Percentiles rank a stretch among this genome's conserved stretches.
phyloP scores from a whole-genome alignment of 2,888 invertebrate genomes.

The Homarus gammarus region DNA sequence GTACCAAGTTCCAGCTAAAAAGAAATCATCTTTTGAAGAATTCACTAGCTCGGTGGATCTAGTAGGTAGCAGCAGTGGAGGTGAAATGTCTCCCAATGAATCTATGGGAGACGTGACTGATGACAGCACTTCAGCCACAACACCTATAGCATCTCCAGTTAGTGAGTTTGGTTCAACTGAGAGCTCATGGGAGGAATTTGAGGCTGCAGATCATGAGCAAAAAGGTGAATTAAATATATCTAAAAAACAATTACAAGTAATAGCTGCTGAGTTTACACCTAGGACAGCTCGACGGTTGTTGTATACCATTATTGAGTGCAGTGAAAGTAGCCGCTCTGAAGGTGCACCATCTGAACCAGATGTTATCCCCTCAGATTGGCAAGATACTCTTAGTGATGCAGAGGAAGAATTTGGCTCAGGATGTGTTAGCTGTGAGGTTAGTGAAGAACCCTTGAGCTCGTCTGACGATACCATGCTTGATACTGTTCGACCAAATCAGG shows the following conservation, averaged over 20 bases:
- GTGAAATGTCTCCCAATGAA: conserved; percentile 15
- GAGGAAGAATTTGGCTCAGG: neutral
- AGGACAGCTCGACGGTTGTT: conserved; percentile 58
- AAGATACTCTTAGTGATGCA: conserved; percentile 65
- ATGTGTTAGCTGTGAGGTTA: conserved; percentile 21
- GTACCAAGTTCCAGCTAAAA: neutral
- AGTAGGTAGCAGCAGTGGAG: conserved; percentile 11
- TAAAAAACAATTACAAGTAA: conserved; percentile 33
- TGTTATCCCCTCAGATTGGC: conserved; percentile 72
- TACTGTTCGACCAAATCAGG: conserved; percentile 50
- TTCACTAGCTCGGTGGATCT: neutral
- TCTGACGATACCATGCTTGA: conserved; percentile 72
- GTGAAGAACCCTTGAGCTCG: conserved; percentile 60
- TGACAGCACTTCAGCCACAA: conserved; percentile 9
- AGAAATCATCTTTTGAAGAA: conserved; percentile 6
- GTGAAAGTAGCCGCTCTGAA: conserved; percentile 74
- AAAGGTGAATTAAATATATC: conserved; percentile 17
- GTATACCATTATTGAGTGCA: conserved; percentile 74
- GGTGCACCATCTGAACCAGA: conserved; percentile 69
- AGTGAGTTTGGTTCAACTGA: conserved; percentile 61
- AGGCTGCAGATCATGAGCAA: conserved; percentile 24
- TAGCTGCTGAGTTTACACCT: conserved; percentile 56
- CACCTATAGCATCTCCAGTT: conserved; percentile 45
- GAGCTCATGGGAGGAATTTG: conserved; percentile 67
- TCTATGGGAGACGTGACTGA: neutral